Base-by-base conservation (phyloP, 1,140 invertebrate species). In the Drosophila aff. region DNA sequence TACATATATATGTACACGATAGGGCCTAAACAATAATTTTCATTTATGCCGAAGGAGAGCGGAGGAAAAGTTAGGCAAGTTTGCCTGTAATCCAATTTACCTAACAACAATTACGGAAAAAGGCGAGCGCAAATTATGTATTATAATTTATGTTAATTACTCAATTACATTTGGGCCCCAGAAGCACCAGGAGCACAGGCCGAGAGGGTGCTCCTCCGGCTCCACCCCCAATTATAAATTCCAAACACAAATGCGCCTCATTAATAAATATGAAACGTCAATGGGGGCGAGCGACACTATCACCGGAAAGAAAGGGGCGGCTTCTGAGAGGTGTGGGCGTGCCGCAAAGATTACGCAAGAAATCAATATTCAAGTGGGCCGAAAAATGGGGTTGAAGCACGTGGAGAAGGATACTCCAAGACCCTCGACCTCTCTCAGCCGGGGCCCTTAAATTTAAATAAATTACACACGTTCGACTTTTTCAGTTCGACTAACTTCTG, bases 141-240 rank as follows among this genome's bases (percentile, higher is more conserved):
- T 87, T 90, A 84, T 92, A 92, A 92, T 92, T 92, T 92, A 92
- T 92, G 91, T 91, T 92, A 92, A 92, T 92, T 92, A 92, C 91
- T 92, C 82, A 92, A 92, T 92, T 92, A 92, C 85, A 92, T 87
- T 90, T 85, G 69, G 65, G 85, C 79, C 81, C 71, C 68, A 46
- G 60, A 76, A 78, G 76, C 69, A 61, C 43, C 38, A 50, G 62
- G 9, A 47, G n/a, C 47, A 26, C 13, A 31, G 10, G 49, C 49
- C 50, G 43, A 13, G 31, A 15, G 33, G 50, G 50, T 36, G 31
- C 50, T 36, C 13, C 50, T 46, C 46, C 71, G 1, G 11, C 47
- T 46, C 63, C 58, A 59, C 68, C 81, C 63, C 79, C 81, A 90
- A 90, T 92, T 92, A 92, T 84, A 92, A 92, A 92, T 92, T 92